Evolutionary conservation across 2,113 vertebrate species (phyloP), one percentile per base, ranked within the genome.

Genomic region (Cranoglanis bouderius): DNA sequence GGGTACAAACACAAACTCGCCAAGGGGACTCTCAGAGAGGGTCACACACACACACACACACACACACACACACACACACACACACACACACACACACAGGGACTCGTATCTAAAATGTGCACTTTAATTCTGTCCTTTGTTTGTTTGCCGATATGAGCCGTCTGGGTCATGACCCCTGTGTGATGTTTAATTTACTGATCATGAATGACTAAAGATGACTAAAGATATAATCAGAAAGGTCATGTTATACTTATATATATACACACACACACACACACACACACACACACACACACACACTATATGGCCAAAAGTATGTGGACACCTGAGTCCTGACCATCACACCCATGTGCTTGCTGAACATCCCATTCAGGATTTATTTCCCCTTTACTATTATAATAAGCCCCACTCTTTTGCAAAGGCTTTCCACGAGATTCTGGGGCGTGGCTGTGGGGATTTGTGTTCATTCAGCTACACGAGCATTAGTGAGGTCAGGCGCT

Each of bases 1-100:
- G n/a, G 84, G 49, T 61, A 83, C 55, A 77, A 77, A 6, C 29
- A n/a, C 83, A 85, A 32, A 43, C 80, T 77, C 78, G 65, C 24
- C 53, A 63, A 35, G 43, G 70, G 26, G 61, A 70, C 75, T 78
- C 61, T 59, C 21, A 61, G 40, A 49, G 70, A 74, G 49, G 40
- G 10, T 32, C 51, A 85, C 49, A 57, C 51, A 59, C 19, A 86
- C 85, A 86, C 21, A 59, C 57, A 61, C 57, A 61, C 57, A 61
- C 57, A 61, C 57, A 59, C 57, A 59, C 57, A 59, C 57, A 59
- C 57, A 61, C 21, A 26, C 59, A 61, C 59, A 61, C 59, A 61
- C 55, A 51, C 46, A 46, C 46, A 46, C 46, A 49, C 46, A 78
- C 85, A 86, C 53, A 81, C 75, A 78, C 72, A 80, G 8, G 32